Conservation (phyloP, 1,140 invertebrate species). For the Trinorchestia longiramus region DNA sequence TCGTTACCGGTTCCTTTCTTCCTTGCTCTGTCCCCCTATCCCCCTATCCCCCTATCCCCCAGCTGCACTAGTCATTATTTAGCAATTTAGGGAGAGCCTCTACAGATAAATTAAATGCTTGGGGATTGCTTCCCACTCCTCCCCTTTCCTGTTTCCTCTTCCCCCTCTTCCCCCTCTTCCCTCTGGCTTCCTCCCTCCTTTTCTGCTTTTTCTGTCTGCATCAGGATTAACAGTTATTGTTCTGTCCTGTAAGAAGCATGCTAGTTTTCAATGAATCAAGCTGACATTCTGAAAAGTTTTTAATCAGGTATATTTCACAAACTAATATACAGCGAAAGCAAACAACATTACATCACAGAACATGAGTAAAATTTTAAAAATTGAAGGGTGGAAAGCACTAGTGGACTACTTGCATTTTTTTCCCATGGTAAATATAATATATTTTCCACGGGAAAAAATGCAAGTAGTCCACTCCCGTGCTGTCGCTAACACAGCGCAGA, state of each 20-base stretch:
- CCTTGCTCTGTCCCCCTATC: background rate
- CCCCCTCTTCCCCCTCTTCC: background rate
- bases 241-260: background rate
- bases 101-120: slow-evolving; percentile 48
- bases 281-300: no score
- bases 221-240: background rate
- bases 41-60: background rate
- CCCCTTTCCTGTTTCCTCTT: background rate
- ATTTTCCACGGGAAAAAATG: no score
- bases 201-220: background rate
- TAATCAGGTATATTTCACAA: no score
- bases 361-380: no score
- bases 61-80: slow-evolving; percentile 26
- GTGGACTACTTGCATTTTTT: no score
- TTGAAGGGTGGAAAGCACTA: no score
- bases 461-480: no score
- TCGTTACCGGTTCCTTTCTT: background rate
- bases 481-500: no score
- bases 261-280: no score
- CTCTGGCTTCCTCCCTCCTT: background rate
- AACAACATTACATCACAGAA: no score
- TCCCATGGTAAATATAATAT: no score
- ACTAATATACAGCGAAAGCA: no score
- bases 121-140: slow-evolving; percentile 9
- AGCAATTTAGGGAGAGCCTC: slow-evolving; percentile 33